Percentiles rank a stretch among this genome's conserved stretches.
These are phyloP conservation scores for Drosophila teissieri DNA, from an alignment of 1,140 invertebrate genomes.

Conservation along the genomic window DNA sequence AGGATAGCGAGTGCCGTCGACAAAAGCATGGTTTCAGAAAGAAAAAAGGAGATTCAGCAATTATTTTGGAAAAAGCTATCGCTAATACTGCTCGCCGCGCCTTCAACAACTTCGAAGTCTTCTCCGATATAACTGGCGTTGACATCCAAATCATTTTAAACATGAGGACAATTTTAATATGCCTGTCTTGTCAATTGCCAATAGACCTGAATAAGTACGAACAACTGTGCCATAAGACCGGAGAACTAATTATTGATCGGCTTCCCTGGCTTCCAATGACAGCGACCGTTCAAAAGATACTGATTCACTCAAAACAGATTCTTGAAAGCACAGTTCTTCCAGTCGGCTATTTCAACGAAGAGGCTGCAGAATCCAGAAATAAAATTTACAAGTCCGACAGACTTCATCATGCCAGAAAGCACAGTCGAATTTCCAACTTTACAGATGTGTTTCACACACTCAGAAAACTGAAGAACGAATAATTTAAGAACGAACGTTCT, in stretches of 20 bases:
- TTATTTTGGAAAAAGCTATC: neutral
- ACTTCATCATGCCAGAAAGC: no score
- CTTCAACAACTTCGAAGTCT: neutral
- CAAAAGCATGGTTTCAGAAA: neutral
- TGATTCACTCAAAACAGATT: constrained; percentile 16
- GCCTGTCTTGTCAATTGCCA: constrained; percentile 9
- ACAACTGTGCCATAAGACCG: neutral
- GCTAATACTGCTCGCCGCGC: neutral
- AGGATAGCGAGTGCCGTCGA: neutral
- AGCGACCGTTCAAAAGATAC: constrained; percentile 27
- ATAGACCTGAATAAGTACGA: constrained; percentile 11
- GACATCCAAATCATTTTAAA: constrained; percentile 12
- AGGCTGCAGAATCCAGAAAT: neutral
- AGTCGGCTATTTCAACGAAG: neutral
- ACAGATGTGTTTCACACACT: no score
- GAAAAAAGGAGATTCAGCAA: neutral
- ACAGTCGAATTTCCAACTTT: no score
- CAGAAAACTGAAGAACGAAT: no score
- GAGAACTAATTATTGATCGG: constrained; percentile 1
- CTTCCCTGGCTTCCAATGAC: constrained; percentile 34
- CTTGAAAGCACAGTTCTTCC: constrained; percentile 27
- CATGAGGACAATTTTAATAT: neutral
- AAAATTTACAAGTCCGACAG: neutral
- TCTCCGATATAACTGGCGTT: neutral
- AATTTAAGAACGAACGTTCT: no score